Base-by-base conservation (phyloP, 30 jellyfish, hydroid and myxozoan species). In the Mastigias papua region DNA sequence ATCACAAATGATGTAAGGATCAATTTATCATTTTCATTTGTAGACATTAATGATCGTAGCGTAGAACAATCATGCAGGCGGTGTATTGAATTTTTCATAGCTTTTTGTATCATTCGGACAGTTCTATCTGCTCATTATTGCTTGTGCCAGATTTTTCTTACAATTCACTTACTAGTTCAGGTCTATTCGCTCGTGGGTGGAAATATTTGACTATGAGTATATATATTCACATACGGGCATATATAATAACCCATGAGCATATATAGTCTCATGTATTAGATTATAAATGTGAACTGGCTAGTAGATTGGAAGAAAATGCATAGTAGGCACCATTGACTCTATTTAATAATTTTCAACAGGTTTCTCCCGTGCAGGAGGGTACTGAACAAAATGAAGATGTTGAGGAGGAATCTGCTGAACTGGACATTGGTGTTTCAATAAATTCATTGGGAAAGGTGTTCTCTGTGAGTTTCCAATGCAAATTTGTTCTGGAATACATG, bases 351-450 rank as follows among this genome's bases (percentile, higher is more conserved):
- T 25, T 63, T 25, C 17, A 7, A 25, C 48, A 63, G 74, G 74
- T 63, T 25, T 63, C 42, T 63, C 74, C 74, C 20, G 37, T 63
- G 13, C 74, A 63, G 74, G 74, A 63, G 19, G 74, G 42, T 23
- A 67, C 17, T 21, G 80, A 68, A 34, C 69, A 51, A 48, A 51
- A 82, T 49, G 90, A 72, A 27, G 84, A 93, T 51, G 89, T 89
- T n/a, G 98, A 93, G 78, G 91, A 87, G 34, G 97, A 84, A 31
- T 79, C 97, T 11, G 76, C 80, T 20, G 97, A 82, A 13, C 60
- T 76, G 35, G 89, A 62, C 0, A 84, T 88, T 74, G 98, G 98
- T 26, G 98, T 93, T 23, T 35, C 75, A 1, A 93, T 93, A 23
- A 48, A 65, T 25, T 74, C 78, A 10, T 86, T 93, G 25, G 60